A percentile compares a stretch with the other conserved stretches of the same genome.
phyloP scores from a whole-genome alignment of 2,888 invertebrate species.

The Tinea semifulvella region DNA sequence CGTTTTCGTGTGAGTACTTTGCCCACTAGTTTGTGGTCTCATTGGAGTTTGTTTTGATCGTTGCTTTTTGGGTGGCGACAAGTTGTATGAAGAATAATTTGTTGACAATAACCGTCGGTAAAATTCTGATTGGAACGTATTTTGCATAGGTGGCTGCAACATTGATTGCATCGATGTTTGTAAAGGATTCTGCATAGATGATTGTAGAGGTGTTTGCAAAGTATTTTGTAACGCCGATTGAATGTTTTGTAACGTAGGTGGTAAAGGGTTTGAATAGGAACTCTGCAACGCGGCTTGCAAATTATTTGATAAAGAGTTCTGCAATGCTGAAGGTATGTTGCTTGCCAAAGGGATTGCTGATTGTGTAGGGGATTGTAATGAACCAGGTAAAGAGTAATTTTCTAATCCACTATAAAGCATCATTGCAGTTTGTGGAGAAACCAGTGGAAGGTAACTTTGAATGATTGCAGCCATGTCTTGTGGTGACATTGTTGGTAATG shows the following conservation, averaged over 20 bases:
- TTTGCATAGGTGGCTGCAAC: conserved; percentile 25
- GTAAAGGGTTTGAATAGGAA: background rate
- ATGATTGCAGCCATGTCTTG: conserved; percentile 48
- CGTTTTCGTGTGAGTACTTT: too few species aligned
- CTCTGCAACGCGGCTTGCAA: background rate
- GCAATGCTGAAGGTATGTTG: background rate
- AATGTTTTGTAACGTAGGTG: background rate
- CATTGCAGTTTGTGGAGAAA: conserved; percentile 45
- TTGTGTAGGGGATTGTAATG: background rate
- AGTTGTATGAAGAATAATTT: conserved; percentile 34
- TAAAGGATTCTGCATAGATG: conserved; percentile 21
- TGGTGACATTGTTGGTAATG: conserved; percentile 24
- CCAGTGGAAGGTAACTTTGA: conserved; percentile 44
- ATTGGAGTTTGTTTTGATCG: conserved; percentile 1
- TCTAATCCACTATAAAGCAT: conserved; percentile 44
- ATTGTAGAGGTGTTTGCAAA: conserved; percentile 26
- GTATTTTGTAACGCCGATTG: conserved; percentile 31
- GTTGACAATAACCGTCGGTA: conserved; percentile 48
- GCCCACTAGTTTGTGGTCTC: conserved; percentile 26
- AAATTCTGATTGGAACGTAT: conserved; percentile 53
- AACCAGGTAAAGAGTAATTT: conserved; percentile 27
- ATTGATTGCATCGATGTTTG: conserved; percentile 35
- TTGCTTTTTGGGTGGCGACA: conserved; percentile 45
- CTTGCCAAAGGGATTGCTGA: background rate
- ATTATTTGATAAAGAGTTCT: background rate